Conservation (phyloP, 2,113 vertebrate species). For the Siniperca chuatsi region DNA sequence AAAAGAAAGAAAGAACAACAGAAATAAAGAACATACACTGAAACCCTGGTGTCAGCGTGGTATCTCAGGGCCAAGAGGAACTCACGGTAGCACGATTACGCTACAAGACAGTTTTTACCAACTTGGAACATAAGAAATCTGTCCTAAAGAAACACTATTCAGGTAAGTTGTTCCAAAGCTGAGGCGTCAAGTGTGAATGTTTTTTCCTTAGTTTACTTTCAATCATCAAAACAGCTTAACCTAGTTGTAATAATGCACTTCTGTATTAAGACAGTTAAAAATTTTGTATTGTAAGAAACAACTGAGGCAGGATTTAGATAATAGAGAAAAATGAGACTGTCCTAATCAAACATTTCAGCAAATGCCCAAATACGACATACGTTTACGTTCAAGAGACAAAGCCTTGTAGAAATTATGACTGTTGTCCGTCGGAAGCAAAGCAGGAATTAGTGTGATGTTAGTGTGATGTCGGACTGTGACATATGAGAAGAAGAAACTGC, state of each 20-base stretch:
- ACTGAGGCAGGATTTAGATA: neutral
- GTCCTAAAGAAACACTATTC: neutral
- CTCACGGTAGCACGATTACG: too few relatives aligned
- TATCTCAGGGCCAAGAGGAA: too few relatives aligned
- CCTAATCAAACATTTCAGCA: neutral
- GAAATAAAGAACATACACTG: too few relatives aligned
- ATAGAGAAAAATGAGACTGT: neutral
- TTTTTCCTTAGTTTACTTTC: neutral
- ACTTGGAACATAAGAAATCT: slow-evolving; percentile 6
- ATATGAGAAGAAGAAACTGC: too few relatives aligned
- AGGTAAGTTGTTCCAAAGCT: neutral
- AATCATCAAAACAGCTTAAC: neutral
- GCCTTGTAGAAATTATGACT: neutral
- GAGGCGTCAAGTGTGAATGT: neutral
- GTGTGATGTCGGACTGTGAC: neutral
- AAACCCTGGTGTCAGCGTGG: too few relatives aligned
- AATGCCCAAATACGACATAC: neutral
- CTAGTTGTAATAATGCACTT: neutral
- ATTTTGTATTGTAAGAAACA: neutral
- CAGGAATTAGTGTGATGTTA: neutral
- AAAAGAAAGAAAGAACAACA: too few relatives aligned
- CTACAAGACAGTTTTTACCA: neutral
- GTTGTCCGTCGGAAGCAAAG: neutral
- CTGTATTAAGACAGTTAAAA: neutral
- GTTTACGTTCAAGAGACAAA: neutral